Percentiles rank a stretch among this genome's conserved stretches.
Evolutionary conservation across 1,140 invertebrate species (phyloP).

Genomic region (Pomacea maculata): DNA sequence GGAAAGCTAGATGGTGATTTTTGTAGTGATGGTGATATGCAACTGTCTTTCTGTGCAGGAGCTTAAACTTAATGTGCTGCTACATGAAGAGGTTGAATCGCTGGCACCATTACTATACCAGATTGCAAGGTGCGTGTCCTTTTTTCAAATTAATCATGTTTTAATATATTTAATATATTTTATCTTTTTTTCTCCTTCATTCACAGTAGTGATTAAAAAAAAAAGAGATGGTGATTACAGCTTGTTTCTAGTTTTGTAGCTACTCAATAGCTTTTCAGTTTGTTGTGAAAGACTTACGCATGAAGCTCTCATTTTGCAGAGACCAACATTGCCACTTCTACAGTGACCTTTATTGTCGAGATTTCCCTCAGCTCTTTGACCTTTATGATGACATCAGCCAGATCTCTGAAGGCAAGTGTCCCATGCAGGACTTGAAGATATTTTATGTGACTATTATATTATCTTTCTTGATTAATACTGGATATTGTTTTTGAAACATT

Average conservation of each 20-base stretch:
- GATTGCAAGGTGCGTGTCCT: constrained; percentile 69
- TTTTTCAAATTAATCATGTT: neutral
- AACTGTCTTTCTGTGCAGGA: constrained; percentile 69
- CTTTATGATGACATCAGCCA: constrained; percentile 56
- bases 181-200: neutral
- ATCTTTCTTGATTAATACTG: neutral
- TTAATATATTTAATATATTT: neutral
- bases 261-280: neutral
- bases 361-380: constrained; percentile 77
- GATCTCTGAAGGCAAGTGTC: constrained; percentile 46
- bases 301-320: constrained; percentile 34
- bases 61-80: constrained; percentile 81
- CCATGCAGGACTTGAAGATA: neutral
- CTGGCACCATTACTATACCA: constrained; percentile 81
- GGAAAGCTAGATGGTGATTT: too few species aligned
- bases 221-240: neutral
- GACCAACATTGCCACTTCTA: constrained; percentile 81
- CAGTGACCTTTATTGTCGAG: constrained; percentile 83
- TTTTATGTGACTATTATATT: neutral
- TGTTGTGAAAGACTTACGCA: neutral
- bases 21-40: constrained; percentile 7
- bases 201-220: neutral
- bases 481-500: too few species aligned
- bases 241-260: neutral
- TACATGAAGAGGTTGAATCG: constrained; percentile 75